phyloP scores from a whole-genome alignment of 2,888 invertebrate genomes.

The Endotricha flammealis region DNA sequence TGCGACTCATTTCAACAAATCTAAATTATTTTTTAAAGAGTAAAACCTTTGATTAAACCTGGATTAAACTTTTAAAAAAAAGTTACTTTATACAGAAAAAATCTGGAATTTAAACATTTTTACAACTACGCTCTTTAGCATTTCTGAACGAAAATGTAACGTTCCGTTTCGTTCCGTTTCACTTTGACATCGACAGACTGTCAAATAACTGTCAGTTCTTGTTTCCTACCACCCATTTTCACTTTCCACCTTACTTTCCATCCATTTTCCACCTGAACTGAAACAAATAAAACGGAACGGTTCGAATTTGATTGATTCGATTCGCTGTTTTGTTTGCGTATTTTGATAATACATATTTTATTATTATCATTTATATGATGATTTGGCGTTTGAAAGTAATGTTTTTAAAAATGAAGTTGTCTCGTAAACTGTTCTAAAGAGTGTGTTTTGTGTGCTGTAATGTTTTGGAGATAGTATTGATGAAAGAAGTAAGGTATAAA shows the following conservation, averaged over 20 bases:
- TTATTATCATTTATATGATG: conserved; percentile 7
- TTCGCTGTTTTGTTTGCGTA: conserved; percentile 2
- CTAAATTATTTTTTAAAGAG: too few relatives aligned
- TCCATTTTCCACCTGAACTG: too few relatives aligned
- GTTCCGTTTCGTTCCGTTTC: conserved; percentile 1
- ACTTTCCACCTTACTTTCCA: too few relatives aligned
- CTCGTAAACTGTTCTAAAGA: conserved; percentile 11
- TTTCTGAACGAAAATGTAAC: too few relatives aligned
- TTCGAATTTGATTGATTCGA: conserved; percentile 19
- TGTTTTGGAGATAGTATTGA: background rate
- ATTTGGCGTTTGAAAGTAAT: conserved; percentile 13
- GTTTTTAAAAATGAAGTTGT: conserved; percentile 12
- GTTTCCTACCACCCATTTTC: too few relatives aligned
- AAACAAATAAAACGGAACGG: conserved; percentile 17
- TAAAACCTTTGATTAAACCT: too few relatives aligned
- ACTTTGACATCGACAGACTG: conserved; percentile 1
- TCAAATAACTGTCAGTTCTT: background rate
- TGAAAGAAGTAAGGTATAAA: background rate
- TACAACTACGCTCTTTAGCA: too few relatives aligned
- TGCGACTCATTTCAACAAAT: too few relatives aligned
- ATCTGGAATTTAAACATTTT: too few relatives aligned
- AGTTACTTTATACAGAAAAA: too few relatives aligned
- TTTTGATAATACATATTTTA: background rate
- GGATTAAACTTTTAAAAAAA: too few relatives aligned
- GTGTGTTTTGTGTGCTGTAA: conserved; percentile 2